These are phyloP conservation scores for Ptyas mucosa DNA, from an alignment of 2,113 vertebrate species.

Conservation along the genomic window DNA sequence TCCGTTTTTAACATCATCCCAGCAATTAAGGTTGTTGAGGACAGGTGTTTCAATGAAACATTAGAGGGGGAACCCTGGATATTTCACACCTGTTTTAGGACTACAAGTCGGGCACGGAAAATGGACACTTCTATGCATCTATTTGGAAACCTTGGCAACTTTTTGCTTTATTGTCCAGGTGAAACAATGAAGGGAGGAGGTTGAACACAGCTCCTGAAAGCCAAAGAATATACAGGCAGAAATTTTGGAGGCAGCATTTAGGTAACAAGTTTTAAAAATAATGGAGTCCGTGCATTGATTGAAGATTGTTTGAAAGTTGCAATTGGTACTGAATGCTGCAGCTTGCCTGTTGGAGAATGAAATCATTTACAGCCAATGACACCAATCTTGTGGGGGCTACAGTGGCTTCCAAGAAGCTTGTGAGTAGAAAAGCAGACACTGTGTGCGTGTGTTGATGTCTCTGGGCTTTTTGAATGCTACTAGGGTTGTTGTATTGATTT, in stretches of 20 bases:
- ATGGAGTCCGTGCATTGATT: not conserved
- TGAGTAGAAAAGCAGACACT: not conserved
- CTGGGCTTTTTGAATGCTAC: not conserved
- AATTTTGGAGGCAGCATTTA: not conserved
- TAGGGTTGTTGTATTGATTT: not conserved
- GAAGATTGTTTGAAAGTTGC: not conserved
- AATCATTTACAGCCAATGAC: not conserved
- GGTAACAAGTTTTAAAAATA: not conserved
- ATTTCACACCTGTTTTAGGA: not conserved
- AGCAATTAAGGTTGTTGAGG: not conserved
- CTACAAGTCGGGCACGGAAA: not conserved
- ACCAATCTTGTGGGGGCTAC: not conserved
- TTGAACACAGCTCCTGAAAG: not conserved
- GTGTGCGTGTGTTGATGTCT: not conserved
- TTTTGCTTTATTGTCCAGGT: not conserved
- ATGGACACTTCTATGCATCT: not conserved
- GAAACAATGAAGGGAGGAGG: not conserved
- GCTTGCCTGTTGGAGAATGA: not conserved
- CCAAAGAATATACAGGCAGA: not conserved
- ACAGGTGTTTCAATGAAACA: not conserved
- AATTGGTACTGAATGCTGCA: not conserved
- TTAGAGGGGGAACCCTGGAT: not conserved
- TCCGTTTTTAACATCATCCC: not conserved
- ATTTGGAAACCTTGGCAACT: not conserved
- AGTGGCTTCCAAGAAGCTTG: not conserved